phyloP scores from a whole-genome alignment of 2,113 vertebrate genomes.

The Tricholaema leucomelas region DNA sequence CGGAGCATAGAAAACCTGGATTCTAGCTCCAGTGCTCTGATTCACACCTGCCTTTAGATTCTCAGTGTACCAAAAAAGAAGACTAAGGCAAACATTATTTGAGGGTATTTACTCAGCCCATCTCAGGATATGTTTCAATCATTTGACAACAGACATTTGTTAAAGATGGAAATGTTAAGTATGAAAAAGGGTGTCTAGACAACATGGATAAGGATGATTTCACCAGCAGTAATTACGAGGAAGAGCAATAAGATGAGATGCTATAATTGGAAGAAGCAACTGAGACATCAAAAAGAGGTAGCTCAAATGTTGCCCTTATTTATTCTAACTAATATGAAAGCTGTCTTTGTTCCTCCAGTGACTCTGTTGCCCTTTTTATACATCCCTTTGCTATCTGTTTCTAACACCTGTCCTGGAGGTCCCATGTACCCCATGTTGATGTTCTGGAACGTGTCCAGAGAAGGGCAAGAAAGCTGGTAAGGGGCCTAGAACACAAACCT shows the following conservation, averaged over 20 bases:
- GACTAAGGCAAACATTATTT: not conserved
- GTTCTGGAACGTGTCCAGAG: no score
- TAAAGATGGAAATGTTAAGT: not conserved
- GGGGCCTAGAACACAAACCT: no score
- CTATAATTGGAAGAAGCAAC: not conserved
- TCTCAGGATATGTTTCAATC: not conserved
- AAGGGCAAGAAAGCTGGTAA: no score
- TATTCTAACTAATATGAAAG: conserved; percentile 15
- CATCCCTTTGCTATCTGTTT: not conserved
- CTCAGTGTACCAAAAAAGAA: not conserved
- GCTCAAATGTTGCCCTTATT: not conserved
- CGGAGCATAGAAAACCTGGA: not conserved
- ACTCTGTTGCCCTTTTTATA: not conserved
- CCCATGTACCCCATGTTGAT: no score
- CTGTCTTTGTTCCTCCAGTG: not conserved
- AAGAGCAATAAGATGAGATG: not conserved
- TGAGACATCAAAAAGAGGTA: not conserved
- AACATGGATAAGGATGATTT: not conserved
- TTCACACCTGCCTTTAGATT: not conserved
- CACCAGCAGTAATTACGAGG: not conserved
- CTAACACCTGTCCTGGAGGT: no score
- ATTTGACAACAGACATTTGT: not conserved
- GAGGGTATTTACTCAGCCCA: not conserved
- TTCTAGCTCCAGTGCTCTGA: not conserved
- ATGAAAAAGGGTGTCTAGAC: conserved; percentile 3